Conservation (phyloP, 2,797 vertebrate genomes). For the Sebastolobus alascanus region DNA sequence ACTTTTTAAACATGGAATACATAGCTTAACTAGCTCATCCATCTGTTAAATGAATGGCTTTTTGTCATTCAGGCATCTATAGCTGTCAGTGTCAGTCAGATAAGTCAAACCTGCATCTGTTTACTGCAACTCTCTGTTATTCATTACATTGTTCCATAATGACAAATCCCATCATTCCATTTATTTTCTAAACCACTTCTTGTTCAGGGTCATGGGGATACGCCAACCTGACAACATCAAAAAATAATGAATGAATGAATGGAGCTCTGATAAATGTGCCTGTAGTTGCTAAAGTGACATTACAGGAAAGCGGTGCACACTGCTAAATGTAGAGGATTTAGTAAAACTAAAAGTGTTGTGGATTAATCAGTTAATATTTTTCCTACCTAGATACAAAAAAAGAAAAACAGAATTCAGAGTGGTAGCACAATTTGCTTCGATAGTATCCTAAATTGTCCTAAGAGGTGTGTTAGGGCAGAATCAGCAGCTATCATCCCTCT, state of each 20-base stretch:
- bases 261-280: background rate
- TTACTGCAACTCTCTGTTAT: background rate
- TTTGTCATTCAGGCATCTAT: background rate
- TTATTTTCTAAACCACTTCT: conserved; percentile 11
- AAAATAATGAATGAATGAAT: background rate
- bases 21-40: too few relatives aligned
- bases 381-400: background rate
- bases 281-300: background rate
- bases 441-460: conserved; percentile 62
- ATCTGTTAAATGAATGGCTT: background rate
- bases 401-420: conserved; percentile 1
- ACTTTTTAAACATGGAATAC: background rate
- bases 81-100: background rate
- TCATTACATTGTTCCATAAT: conserved; percentile 21
- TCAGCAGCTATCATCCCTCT: conserved; percentile 77
- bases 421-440: conserved; percentile 28
- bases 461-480: conserved; percentile 68
- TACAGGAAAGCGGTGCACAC: background rate
- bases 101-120: background rate
- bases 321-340: conserved; percentile 3
- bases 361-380: background rate
- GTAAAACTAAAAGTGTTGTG: background rate
- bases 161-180: conserved; percentile 7
- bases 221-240: conserved; percentile 14
- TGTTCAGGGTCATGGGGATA: background rate